These are phyloP conservation scores for Pangasius krempfi DNA, from an alignment of 2,797 vertebrate species.

Conservation along the genomic window DNA sequence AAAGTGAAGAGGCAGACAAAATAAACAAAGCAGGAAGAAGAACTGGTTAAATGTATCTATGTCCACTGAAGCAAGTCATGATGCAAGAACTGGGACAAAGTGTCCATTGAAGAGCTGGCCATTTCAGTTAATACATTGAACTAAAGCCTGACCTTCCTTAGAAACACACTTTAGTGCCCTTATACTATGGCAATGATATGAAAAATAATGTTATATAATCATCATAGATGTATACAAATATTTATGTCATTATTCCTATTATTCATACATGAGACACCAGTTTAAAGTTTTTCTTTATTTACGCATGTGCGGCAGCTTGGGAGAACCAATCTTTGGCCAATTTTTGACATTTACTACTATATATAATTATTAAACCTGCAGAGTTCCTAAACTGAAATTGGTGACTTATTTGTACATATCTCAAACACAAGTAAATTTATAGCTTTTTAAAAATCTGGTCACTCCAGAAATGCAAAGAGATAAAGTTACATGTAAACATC, in stretches of 20 bases:
- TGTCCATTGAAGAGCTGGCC: not conserved
- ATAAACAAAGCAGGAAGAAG: not conserved
- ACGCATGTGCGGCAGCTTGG: not conserved
- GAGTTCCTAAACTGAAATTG: not conserved
- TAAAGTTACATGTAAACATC: not conserved
- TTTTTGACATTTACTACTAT: not conserved
- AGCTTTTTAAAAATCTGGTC: not conserved
- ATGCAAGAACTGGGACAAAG: not conserved
- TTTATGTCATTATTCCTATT: not conserved
- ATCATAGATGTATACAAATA: not conserved
- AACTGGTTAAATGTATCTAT: not conserved
- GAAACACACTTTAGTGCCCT: not conserved
- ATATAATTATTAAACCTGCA: not conserved
- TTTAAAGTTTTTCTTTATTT: not conserved
- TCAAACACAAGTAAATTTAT: not conserved
- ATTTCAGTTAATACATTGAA: not conserved
- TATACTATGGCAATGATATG: not conserved
- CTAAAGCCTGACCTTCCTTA: not conserved
- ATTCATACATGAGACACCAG: conserved; percentile 1
- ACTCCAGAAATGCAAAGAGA: not conserved
- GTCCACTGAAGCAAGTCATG: not conserved
- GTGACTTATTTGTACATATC: not conserved
- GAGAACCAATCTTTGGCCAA: not conserved
- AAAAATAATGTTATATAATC: not conserved
- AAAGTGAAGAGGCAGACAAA: conserved; percentile 6